Percentiles rank a stretch among this genome's conserved stretches.
Conservation (phyloP, 2,888 invertebrate genomes). For the Furcula furcula region DNA sequence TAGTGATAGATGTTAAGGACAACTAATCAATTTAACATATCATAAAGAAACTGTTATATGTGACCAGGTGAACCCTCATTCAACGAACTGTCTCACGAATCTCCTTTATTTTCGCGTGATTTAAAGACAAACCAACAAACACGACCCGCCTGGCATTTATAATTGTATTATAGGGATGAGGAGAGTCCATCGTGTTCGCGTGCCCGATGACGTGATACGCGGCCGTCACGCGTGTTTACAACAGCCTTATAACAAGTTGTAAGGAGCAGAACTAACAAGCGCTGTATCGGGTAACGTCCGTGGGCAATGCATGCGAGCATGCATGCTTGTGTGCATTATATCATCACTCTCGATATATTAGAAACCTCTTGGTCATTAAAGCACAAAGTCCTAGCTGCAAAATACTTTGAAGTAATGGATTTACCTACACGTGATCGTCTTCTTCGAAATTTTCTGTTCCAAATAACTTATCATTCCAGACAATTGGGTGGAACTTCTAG, state of each 20-base stretch:
- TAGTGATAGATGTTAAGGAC: no score
- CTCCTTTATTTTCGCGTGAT: constrained; percentile 42
- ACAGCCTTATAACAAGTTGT: constrained; percentile 68
- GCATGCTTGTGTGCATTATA: neutral
- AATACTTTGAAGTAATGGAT: no score
- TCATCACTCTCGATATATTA: neutral
- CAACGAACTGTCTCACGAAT: neutral
- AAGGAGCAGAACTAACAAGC: constrained; percentile 69
- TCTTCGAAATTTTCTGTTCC: no score
- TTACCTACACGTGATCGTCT: no score
- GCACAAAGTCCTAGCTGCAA: no score
- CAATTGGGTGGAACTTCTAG: no score
- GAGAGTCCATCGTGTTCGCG: constrained; percentile 63
- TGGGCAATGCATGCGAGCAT: constrained; percentile 45
- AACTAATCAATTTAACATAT: no score
- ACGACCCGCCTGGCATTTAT: constrained; percentile 46
- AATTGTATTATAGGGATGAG: constrained; percentile 54
- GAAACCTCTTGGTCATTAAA: no score
- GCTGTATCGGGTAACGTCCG: constrained; percentile 44
- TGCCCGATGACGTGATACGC: constrained; percentile 72
- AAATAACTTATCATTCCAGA: no score
- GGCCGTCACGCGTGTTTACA: constrained; percentile 73
- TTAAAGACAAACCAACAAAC: constrained; percentile 45
- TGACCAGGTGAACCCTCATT: no score
- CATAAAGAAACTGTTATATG: no score